These are phyloP conservation scores for Artibeus jamaicensis DNA, from an alignment of 2,797 vertebrate species.

Conservation along the genomic window DNA sequence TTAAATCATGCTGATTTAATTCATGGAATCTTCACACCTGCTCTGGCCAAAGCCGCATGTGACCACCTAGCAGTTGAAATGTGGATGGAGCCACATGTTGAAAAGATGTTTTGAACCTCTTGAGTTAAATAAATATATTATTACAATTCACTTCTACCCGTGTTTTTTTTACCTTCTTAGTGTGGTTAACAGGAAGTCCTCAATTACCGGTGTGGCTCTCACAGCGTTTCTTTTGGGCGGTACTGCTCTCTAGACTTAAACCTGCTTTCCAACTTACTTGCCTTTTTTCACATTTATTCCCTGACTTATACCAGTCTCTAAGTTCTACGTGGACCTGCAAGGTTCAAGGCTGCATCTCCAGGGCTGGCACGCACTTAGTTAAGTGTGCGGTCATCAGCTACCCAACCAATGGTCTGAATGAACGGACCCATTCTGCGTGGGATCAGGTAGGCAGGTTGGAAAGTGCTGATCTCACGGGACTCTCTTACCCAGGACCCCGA, in stretches of 20 bases:
- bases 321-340: accelerated
- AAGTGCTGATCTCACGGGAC: accelerated
- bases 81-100: background rate
- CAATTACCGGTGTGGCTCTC: background rate
- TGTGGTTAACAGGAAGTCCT: background rate
- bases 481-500: background rate
- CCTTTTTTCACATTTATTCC: background rate
- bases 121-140: background rate
- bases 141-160: background rate
- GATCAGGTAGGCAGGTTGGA: too few relatives aligned
- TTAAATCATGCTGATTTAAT: background rate
- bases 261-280: background rate
- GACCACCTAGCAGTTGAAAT: background rate
- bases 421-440: accelerated
- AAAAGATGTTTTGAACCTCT: background rate
- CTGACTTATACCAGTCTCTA: background rate
- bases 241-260: background rate
- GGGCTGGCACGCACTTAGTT: background rate
- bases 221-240: too few relatives aligned
- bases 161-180: background rate
- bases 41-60: background rate
- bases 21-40: background rate
- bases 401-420: background rate
- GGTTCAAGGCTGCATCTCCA: background rate
- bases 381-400: background rate